A percentile compares a stretch with the other conserved stretches of the same genome.
Evolutionary conservation across 2,113 vertebrate species (phyloP).

Genomic region (Chauna torquata): DNA sequence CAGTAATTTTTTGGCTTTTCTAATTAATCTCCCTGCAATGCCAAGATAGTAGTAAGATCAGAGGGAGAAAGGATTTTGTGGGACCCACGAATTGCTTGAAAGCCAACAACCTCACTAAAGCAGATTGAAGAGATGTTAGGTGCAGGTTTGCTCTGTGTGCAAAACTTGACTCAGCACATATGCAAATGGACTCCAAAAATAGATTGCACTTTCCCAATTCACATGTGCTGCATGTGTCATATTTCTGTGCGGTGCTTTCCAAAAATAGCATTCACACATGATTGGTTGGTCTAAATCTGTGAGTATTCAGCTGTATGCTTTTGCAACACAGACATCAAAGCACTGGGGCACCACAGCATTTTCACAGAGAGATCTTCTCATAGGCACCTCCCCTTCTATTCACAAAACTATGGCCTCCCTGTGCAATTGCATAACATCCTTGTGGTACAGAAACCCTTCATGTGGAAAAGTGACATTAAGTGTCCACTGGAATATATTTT

Average conservation of each 20-base stretch:
- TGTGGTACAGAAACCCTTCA: not conserved
- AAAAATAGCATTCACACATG: conserved; percentile 8
- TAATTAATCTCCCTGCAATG: not conserved
- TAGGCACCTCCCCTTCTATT: not conserved
- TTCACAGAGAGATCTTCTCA: not conserved
- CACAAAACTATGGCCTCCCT: conserved; percentile 22
- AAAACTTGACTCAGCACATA: conserved; percentile 68
- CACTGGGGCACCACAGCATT: not conserved
- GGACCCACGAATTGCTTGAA: not conserved
- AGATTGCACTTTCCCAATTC: conserved; percentile 43
- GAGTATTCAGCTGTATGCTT: not conserved
- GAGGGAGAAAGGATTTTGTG: not conserved
- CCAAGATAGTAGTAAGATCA: not conserved
- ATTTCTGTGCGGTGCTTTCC: conserved; percentile 45
- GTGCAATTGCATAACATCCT: not conserved
- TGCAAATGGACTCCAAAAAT: conserved; percentile 62
- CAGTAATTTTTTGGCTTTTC: not conserved
- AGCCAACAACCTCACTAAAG: not conserved
- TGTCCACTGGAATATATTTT: conserved; percentile 7
- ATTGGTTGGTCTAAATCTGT: conserved; percentile 42
- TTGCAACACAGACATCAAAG: conserved; percentile 13
- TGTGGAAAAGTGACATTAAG: not conserved
- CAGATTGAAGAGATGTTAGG: not conserved
- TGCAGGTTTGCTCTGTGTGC: not conserved
- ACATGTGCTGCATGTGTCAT: conserved; percentile 50